Evolutionary conservation across 2,113 vertebrate species (phyloP).

Genomic region (Antechinus flavipes): DNA sequence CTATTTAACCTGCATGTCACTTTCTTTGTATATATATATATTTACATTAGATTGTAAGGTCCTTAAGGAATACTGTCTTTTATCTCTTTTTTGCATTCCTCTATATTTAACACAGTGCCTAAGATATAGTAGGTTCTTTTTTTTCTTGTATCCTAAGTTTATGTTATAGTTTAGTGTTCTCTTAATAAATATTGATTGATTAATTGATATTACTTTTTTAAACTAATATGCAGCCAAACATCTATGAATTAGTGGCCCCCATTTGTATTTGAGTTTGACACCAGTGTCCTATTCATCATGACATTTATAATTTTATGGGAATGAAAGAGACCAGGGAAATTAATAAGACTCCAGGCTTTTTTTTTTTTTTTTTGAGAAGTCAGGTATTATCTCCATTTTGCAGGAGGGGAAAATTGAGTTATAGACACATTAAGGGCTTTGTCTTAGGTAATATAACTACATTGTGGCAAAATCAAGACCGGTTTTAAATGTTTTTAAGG

Average conservation of each 20-base stretch:
- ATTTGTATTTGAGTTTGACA: neutral
- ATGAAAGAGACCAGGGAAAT: neutral
- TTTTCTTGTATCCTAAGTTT: too few relatives aligned
- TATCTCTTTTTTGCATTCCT: neutral
- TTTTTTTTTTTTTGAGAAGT: neutral
- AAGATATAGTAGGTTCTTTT: neutral
- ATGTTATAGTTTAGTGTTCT: neutral
- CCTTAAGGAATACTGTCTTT: neutral
- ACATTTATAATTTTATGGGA: neutral
- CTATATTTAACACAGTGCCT: neutral
- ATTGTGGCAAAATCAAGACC: neutral
- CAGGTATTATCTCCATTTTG: neutral
- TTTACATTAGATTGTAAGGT: neutral
- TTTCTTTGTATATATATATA: neutral
- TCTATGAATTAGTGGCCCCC: neutral
- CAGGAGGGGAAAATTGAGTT: neutral
- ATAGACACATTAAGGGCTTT: neutral
- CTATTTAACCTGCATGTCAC: neutral
- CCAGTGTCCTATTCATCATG: neutral
- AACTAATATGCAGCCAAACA: neutral
- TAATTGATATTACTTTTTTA: neutral
- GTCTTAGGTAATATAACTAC: too few relatives aligned
- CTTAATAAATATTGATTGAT: neutral
- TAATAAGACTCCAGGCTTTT: neutral
- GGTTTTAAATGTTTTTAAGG: neutral